Conservation (phyloP, 2,113 vertebrate species). For the Larimichthys crocea region DNA sequence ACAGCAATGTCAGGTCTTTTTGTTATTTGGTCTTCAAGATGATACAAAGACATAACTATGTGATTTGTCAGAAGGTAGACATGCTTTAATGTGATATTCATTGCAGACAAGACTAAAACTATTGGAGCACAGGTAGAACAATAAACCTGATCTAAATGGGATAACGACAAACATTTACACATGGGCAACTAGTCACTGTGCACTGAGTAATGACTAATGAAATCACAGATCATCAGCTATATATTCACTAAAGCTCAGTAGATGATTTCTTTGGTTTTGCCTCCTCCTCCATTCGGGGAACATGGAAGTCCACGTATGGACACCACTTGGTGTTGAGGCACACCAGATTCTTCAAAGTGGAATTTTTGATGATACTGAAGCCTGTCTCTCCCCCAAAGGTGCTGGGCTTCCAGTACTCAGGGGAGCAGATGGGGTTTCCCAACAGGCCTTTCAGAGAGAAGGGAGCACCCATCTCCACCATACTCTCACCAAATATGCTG, state of each 20-base stretch:
- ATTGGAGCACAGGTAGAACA: background rate
- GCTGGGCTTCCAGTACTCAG: conserved; percentile 96
- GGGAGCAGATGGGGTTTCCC: conserved; percentile 96
- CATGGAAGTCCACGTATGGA: conserved; percentile 89
- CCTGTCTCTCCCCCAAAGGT: conserved; percentile 93
- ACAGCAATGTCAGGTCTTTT: background rate
- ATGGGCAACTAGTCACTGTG: background rate
- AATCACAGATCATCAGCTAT: background rate
- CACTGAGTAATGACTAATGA: background rate
- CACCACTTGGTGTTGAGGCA: conserved; percentile 92
- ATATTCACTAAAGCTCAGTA: conserved; percentile 65
- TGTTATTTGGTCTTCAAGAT: background rate
- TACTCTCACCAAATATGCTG: conserved; percentile 94
- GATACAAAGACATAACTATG: background rate
- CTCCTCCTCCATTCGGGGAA: conserved; percentile 70
- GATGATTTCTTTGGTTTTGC: conserved; percentile 39
- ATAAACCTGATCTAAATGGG: background rate
- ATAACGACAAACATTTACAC: background rate
- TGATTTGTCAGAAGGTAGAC: conserved; percentile 20
- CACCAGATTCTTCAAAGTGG: conserved; percentile 89
- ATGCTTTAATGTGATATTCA: background rate
- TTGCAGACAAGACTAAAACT: background rate
- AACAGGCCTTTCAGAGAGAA: conserved; percentile 97
- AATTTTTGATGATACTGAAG: conserved; percentile 90
- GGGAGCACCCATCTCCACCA: conserved; percentile 95